phyloP scores from a whole-genome alignment of 2,888 invertebrate species.

The Pseudolycoriella hygida region DNA sequence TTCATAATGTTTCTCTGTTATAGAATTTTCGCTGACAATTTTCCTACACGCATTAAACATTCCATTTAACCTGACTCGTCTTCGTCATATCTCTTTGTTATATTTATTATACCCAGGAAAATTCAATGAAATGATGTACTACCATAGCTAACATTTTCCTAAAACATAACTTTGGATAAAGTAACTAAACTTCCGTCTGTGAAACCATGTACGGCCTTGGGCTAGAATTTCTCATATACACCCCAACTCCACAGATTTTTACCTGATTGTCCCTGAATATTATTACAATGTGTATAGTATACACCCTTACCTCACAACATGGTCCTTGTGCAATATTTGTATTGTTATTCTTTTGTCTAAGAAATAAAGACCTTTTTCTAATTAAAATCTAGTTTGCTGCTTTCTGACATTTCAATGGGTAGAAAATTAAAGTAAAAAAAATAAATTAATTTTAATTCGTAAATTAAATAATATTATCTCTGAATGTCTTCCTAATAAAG shows the following conservation, averaged over 20 bases:
- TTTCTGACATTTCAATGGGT: background rate
- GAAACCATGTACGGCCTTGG: background rate
- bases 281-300: too few species aligned
- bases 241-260: background rate
- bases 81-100: too few species aligned
- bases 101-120: too few species aligned
- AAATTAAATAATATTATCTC: background rate
- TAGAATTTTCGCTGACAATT: too few species aligned
- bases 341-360: background rate
- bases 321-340: background rate
- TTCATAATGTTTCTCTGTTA: too few species aligned
- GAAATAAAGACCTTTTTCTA: conserved; percentile 1
- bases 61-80: too few species aligned
- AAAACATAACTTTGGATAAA: conserved; percentile 1
- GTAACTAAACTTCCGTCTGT: background rate
- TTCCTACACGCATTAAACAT: too few species aligned
- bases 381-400: conserved; percentile 1
- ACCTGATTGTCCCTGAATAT: too few species aligned
- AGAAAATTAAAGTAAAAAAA: background rate
- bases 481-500: conserved; percentile 1
- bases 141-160: background rate
- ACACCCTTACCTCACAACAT: too few species aligned
- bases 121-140: too few species aligned
- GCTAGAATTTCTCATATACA: background rate
- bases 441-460: background rate